Evolutionary conservation across 2,888 invertebrate species (phyloP).

Genomic region (Acholoe squamosa): DNA sequence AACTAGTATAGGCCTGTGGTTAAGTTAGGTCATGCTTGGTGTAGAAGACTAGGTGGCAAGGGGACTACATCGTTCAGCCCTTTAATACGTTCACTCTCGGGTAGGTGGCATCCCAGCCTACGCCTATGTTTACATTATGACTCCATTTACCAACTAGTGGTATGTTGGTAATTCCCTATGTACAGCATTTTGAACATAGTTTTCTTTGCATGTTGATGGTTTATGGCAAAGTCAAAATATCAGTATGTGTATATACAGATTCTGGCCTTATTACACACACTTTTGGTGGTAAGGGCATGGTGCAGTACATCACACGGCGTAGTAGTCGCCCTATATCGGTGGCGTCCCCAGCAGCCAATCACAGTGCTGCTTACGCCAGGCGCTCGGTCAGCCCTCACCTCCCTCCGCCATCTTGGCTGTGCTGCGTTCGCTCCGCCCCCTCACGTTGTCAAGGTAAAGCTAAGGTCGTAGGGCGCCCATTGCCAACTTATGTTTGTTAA

Average conservation of each 20-base stretch:
- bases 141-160: background rate
- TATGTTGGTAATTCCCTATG: no score
- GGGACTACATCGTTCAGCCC: conserved; percentile 21
- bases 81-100: background rate
- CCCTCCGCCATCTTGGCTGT: conserved; percentile 7
- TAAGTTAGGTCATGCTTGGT: no score
- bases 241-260: no score
- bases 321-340: conserved; percentile 39
- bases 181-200: no score
- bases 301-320: background rate
- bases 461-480: conserved; percentile 31
- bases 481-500: background rate
- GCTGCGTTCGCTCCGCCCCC: background rate
- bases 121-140: background rate
- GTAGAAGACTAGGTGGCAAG: background rate
- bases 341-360: background rate
- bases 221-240: no score
- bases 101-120: conserved; percentile 7
- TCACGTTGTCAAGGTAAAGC: conserved; percentile 37
- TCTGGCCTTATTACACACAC: no score
- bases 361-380: conserved; percentile 3
- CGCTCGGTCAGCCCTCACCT: background rate
- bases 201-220: no score
- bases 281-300: no score
- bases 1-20: no score